Percentiles rank a stretch among this genome's conserved stretches.
These are phyloP conservation scores for Protosalanx chinensis DNA, from an alignment of 2,797 vertebrate genomes.

Conservation along the genomic window DNA sequence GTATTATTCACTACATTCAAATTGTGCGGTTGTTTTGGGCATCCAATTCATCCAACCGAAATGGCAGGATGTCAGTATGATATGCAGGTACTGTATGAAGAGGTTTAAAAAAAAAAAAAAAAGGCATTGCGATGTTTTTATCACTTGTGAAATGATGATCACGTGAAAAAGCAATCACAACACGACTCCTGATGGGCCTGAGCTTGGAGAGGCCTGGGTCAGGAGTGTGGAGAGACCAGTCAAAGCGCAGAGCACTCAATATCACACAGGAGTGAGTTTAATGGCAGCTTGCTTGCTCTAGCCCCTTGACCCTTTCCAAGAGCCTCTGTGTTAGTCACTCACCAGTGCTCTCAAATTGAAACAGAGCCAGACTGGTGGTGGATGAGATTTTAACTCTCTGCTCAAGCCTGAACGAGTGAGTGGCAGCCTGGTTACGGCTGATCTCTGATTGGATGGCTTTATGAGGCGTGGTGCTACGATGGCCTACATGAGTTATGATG, in stretches of 20 bases:
- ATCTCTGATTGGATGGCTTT: slow-evolving; percentile 38
- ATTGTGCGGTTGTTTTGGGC: slow-evolving; percentile 24
- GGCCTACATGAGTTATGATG: neutral
- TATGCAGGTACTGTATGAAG: too few relatives aligned
- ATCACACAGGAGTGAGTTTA: slow-evolving; percentile 74
- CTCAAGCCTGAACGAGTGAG: slow-evolving; percentile 48
- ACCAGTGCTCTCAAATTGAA: slow-evolving; percentile 72
- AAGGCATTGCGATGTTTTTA: too few relatives aligned
- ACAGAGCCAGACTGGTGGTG: slow-evolving; percentile 63
- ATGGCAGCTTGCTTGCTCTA: slow-evolving; percentile 67
- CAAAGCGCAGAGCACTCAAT: slow-evolving; percentile 72
- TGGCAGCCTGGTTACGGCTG: slow-evolving; percentile 37
- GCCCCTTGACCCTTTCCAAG: slow-evolving; percentile 75
- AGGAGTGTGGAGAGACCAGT: slow-evolving; percentile 49
- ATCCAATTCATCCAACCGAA: slow-evolving; percentile 40
- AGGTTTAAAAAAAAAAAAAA: too few relatives aligned
- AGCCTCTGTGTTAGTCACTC: slow-evolving; percentile 74
- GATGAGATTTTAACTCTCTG: slow-evolving; percentile 69
- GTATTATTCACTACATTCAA: too few relatives aligned
- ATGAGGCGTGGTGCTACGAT: neutral
- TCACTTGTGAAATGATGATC: too few relatives aligned
- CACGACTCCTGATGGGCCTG: slow-evolving; percentile 51
- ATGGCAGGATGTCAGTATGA: slow-evolving; percentile 20
- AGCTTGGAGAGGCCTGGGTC: slow-evolving; percentile 46
- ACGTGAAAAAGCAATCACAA: slow-evolving; percentile 26